Evolutionary conservation across 2,113 vertebrate species (phyloP).

Genomic region (Brachyhypopomus gauderio): DNA sequence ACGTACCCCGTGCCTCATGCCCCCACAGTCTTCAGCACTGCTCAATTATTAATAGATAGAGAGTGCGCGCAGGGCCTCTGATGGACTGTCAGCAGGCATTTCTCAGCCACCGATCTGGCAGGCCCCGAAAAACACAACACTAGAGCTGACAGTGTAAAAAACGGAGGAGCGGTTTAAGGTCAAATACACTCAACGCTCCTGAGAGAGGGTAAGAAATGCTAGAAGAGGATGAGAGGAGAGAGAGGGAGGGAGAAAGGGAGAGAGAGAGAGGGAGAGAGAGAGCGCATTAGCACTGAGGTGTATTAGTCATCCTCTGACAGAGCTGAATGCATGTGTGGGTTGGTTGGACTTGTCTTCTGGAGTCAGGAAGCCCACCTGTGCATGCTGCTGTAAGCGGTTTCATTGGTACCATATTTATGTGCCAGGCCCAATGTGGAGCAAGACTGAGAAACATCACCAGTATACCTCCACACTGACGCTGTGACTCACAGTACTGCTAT

Average conservation of each 20-base stretch:
- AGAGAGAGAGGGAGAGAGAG: background rate
- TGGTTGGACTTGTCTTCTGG: conserved; percentile 37
- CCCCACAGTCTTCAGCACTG: conserved; percentile 62
- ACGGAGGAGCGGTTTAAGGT: conserved; percentile 70
- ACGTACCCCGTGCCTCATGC: conserved; percentile 46
- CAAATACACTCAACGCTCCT: conserved; percentile 63
- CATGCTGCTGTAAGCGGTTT: conserved; percentile 39
- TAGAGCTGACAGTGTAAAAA: conserved; percentile 68
- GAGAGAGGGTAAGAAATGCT: conserved; percentile 21
- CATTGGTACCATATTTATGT: conserved; percentile 32
- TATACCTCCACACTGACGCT: too few relatives aligned
- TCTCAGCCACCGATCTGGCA: conserved; percentile 62
- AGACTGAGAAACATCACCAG: too few relatives aligned
- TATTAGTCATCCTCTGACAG: conserved; percentile 52
- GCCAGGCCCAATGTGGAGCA: conserved; percentile 30
- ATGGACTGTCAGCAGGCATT: conserved; percentile 71
- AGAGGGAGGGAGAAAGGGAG: conserved; percentile 31
- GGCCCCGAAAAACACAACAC: conserved; percentile 65
- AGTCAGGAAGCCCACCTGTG: conserved; percentile 36
- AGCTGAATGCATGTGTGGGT: conserved; percentile 39
- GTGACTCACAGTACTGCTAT: too few relatives aligned
- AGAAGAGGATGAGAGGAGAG: conserved; percentile 47
- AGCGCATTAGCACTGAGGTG: conserved; percentile 19
- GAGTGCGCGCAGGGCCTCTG: conserved; percentile 62
- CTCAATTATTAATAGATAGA: conserved; percentile 76